Conservation (phyloP, 2,113 vertebrate species). For the Corvus cornix region DNA sequence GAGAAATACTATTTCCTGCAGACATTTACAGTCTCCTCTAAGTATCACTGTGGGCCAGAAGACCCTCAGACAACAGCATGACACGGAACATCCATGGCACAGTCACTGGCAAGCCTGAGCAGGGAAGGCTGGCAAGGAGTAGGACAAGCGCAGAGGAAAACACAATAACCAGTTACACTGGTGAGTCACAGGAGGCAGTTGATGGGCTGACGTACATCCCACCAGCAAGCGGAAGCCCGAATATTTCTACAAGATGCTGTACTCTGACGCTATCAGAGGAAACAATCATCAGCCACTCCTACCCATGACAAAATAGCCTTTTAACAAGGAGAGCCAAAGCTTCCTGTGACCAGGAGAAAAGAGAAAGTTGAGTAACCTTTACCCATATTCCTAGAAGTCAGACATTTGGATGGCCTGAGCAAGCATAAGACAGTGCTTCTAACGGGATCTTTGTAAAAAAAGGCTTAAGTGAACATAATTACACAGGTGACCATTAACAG, state of each 20-base stretch:
- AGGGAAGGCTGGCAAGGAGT: background rate
- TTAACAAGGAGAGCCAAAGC: background rate
- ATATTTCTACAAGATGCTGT: background rate
- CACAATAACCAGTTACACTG: background rate
- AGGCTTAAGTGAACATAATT: background rate
- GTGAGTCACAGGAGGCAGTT: background rate
- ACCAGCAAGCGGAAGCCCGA: background rate
- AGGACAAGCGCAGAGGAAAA: background rate
- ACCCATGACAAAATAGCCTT: background rate
- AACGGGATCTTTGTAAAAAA: background rate
- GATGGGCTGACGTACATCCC: background rate
- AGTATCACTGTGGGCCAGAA: background rate
- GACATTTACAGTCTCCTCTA: background rate
- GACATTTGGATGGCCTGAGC: background rate
- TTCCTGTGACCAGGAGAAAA: background rate
- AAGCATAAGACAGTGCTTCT: background rate
- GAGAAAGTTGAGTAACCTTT: background rate
- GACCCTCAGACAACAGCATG: background rate
- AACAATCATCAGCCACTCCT: background rate
- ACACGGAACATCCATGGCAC: background rate
- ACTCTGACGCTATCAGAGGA: background rate
- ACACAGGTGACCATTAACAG: background rate
- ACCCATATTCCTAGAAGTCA: background rate
- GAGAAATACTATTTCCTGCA: background rate
- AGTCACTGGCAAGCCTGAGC: background rate